Conservation (phyloP, 2,888 invertebrate genomes). For the Apodemia zela region DNA sequence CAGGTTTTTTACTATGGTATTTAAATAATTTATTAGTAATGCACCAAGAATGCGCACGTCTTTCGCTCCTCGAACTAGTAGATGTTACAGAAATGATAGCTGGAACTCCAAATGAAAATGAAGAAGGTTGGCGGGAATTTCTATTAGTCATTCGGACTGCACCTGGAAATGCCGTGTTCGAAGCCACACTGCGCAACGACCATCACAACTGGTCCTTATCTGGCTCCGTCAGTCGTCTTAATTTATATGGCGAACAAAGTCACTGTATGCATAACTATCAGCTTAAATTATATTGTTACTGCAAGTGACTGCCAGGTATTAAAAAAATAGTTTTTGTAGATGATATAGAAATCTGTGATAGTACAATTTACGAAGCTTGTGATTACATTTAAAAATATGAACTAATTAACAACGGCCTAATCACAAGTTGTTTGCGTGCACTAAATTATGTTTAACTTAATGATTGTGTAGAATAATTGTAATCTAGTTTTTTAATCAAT, state of each 20-base stretch:
- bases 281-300: constrained; percentile 89
- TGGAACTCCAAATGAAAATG: constrained; percentile 51
- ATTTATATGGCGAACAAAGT: constrained; percentile 90
- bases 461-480: neutral
- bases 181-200: constrained; percentile 84
- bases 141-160: constrained; percentile 82
- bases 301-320: constrained; percentile 46
- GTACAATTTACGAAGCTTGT: constrained; percentile 23
- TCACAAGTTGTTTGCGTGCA: constrained; percentile 19
- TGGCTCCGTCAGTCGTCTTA: constrained; percentile 88
- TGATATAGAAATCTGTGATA: constrained; percentile 33
- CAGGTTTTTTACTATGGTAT: constrained; percentile 80
- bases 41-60: constrained; percentile 83
- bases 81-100: constrained; percentile 83
- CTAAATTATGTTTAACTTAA: neutral
- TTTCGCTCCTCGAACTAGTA: constrained; percentile 82
- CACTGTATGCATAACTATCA: constrained; percentile 87
- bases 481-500: neutral
- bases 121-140: constrained; percentile 79
- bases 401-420: constrained; percentile 20
- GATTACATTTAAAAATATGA: constrained; percentile 14
- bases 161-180: constrained; percentile 88
- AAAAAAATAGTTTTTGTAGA: constrained; percentile 25
- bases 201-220: constrained; percentile 68
- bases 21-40: constrained; percentile 83